A percentile compares a stretch with the other conserved stretches of the same genome.
Conservation (phyloP, 2,888 invertebrate species). For the Lycaena phlaeas region DNA sequence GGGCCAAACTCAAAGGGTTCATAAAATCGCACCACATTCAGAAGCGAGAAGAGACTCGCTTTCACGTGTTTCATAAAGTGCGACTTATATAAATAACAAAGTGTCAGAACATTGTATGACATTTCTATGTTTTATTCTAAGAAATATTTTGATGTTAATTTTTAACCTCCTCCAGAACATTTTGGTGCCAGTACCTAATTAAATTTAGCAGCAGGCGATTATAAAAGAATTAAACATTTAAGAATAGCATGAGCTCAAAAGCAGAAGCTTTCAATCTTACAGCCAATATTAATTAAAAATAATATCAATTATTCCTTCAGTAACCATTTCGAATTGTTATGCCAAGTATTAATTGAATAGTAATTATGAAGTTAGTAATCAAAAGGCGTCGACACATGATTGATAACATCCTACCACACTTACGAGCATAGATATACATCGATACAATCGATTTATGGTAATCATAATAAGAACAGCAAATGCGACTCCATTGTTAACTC, state of each 20-base stretch:
- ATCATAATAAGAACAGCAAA: not conserved
- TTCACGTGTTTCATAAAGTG: conserved; percentile 12
- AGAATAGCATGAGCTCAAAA: too few species aligned
- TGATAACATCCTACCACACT: conserved; percentile 38
- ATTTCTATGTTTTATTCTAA: too few species aligned
- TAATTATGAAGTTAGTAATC: conserved; percentile 25
- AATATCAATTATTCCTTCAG: not conserved
- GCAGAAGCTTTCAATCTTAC: too few species aligned
- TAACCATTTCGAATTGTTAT: conserved; percentile 2
- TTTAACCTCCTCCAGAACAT: too few species aligned
- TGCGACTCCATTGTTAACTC: not conserved
- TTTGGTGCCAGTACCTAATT: too few species aligned
- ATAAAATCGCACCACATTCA: conserved; percentile 19
- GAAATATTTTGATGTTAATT: too few species aligned
- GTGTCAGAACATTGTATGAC: not conserved
- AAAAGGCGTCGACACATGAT: conserved; percentile 32
- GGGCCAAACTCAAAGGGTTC: conserved; percentile 21
- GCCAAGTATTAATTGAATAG: conserved; percentile 20
- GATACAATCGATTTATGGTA: conserved; percentile 6
- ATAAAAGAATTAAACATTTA: too few species aligned
- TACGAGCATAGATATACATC: not conserved
- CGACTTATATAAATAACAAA: conserved; percentile 2
- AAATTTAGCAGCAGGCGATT: too few species aligned
- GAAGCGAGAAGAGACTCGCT: conserved; percentile 10
- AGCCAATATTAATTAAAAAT: too few species aligned